phyloP scores from a whole-genome alignment of 2,888 invertebrate species.

The Dioctria rufipes region DNA sequence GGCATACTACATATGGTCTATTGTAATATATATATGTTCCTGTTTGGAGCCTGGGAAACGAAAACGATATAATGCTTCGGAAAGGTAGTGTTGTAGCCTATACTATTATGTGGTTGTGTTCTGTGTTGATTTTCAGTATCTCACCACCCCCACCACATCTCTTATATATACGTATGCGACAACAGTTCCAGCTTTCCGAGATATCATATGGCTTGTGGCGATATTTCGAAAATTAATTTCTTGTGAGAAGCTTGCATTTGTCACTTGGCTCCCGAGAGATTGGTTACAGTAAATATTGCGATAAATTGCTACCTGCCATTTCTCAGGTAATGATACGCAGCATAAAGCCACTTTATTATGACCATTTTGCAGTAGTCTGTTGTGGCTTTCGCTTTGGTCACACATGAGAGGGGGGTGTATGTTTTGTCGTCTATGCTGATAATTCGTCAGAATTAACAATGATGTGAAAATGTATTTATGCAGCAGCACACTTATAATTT shows the following conservation, averaged over 20 bases:
- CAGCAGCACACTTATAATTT: too few relatives aligned
- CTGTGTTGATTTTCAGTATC: background rate
- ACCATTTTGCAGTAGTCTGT: too few relatives aligned
- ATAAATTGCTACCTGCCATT: slow-evolving; percentile 23
- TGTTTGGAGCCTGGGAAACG: background rate
- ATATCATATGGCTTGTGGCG: slow-evolving; percentile 40
- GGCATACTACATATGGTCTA: background rate
- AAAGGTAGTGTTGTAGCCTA: background rate
- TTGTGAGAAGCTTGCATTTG: slow-evolving; percentile 44
- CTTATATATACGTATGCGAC: background rate
- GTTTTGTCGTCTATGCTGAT: too few relatives aligned
- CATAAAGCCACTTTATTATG: slow-evolving; percentile 11
- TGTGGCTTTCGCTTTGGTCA: too few relatives aligned
- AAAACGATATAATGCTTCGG: background rate
- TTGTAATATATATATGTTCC: background rate
- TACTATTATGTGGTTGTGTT: background rate
- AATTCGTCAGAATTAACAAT: too few relatives aligned
- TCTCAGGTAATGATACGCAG: background rate
- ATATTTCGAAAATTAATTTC: slow-evolving; percentile 41
- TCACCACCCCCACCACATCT: too few relatives aligned
- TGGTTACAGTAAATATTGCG: slow-evolving; percentile 23
- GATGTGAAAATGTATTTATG: too few relatives aligned
- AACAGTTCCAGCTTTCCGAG: slow-evolving; percentile 6
- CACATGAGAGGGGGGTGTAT: too few relatives aligned
- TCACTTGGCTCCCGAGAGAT: slow-evolving; percentile 26